phyloP scores from a whole-genome alignment of 2,113 vertebrate species.

The Bos indicus region DNA sequence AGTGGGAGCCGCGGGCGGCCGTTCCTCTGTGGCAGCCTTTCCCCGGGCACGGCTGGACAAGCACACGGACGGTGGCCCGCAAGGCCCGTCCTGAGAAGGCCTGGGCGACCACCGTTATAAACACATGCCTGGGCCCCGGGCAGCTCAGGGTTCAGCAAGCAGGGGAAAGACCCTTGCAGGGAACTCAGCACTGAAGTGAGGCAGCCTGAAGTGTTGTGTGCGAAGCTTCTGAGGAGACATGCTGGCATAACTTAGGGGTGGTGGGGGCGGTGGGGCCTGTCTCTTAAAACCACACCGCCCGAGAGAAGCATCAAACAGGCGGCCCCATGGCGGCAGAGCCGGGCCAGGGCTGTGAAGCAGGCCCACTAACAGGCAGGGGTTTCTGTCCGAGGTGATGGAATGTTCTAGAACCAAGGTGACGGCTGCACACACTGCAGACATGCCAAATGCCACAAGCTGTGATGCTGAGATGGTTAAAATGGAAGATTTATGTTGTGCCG shows the following conservation, averaged over 20 bases:
- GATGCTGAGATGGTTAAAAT: background rate
- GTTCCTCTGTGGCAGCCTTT: background rate
- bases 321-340: background rate
- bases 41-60: background rate
- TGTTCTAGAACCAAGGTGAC: background rate
- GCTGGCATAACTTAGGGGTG: background rate
- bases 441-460: background rate
- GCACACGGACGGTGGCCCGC: rapidly evolving
- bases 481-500: background rate
- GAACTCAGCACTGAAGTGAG: background rate
- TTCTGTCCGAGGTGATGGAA: background rate
- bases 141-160: background rate
- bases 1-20: background rate
- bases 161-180: background rate
- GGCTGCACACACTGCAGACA: no score
- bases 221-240: background rate
- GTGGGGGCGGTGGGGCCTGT: rapidly evolving
- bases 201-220: background rate
- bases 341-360: background rate
- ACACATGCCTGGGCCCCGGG: background rate
- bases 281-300: background rate
- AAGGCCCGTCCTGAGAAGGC: background rate
- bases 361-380: background rate
- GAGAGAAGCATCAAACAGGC: background rate
- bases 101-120: background rate